Evolutionary conservation across 1,140 invertebrate genomes (phyloP), one percentile per base, ranked within the genome.

Genomic region (Coenobita brevimanus): DNA sequence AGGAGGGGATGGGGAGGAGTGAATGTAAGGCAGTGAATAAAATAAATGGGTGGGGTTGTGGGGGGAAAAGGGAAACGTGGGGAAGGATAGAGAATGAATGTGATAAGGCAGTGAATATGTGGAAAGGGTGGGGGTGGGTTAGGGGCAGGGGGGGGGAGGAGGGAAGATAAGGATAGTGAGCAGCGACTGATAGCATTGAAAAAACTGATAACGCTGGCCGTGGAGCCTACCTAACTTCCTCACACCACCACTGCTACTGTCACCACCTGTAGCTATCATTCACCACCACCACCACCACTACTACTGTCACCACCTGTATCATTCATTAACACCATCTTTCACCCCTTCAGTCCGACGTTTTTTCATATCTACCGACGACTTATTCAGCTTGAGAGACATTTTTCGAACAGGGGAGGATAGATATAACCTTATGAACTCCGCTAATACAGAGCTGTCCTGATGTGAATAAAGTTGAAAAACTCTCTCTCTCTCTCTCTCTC

Each of bases 281-380:
- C 41, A 33, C 67, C 24, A 71, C 67, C 10, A 71, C 30, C n/a
- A 69, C 64, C n/a, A 69, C 64, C n/a, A 69, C 64, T 27, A 69
- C 64, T 27, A 69, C 64, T 27, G 38, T 71, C 67, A 71, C 67
- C 67, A 4, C 24, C 62, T 8, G 10, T 33, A 8, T 33, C 62
- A 1, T n/a, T 57, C 54, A 13, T 30, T 6, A 3, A 10, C 67
- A 30, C 67, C 67, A 30, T 71, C 67, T 15, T 27, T 27, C 13
- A 3, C 73, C 17, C 30, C 1, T 13, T 46, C 73, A 2, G 30
- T 15, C 0, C 41, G 30, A 0, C 41, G n/a, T n/a, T n/a, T n/a
- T n/a, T n/a, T n/a, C n/a, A n/a, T n/a, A n/a, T n/a, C n/a, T n/a
- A n/a, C n/a, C n/a, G n/a, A n/a, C n/a, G n/a, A n/a, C n/a, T n/a